Evolutionary conservation across 2,113 vertebrate species (phyloP).

Genomic region (Dipodomys merriami): DNA sequence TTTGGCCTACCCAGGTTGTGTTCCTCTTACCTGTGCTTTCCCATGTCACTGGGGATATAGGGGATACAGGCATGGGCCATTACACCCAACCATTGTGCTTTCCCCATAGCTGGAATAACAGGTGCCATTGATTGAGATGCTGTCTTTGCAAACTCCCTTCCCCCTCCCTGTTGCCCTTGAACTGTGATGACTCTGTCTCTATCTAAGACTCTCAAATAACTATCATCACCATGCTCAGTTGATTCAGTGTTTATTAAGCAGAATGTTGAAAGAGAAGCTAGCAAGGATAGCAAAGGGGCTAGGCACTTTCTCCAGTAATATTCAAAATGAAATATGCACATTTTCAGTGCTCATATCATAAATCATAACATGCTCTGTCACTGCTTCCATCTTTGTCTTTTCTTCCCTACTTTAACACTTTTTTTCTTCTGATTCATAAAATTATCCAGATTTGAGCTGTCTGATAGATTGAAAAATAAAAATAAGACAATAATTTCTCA

Average conservation of each 20-base stretch:
- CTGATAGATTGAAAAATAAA: not conserved
- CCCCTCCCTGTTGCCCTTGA: too few species aligned
- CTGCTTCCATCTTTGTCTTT: not conserved
- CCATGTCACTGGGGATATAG: too few species aligned
- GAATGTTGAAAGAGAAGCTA: not conserved
- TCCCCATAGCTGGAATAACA: too few species aligned
- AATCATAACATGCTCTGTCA: not conserved
- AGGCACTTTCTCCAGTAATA: not conserved
- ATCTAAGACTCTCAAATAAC: too few species aligned
- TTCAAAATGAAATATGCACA: constrained; percentile 18
- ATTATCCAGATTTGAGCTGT: not conserved
- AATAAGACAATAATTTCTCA: not conserved
- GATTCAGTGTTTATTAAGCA: not conserved
- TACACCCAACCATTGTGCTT: too few species aligned
- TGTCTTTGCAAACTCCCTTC: too few species aligned
- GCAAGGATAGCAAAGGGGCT: not conserved
- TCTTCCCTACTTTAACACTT: not conserved
- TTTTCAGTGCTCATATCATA: not conserved
- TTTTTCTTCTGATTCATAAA: not conserved
- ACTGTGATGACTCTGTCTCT: too few species aligned
- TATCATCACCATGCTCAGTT: too few species aligned
- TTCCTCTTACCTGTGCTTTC: too few species aligned
- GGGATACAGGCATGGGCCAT: too few species aligned
- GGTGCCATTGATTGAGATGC: too few species aligned
- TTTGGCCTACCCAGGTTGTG: too few species aligned